phyloP scores from a whole-genome alignment of 2,113 vertebrate genomes.

The Arizona elegans region DNA sequence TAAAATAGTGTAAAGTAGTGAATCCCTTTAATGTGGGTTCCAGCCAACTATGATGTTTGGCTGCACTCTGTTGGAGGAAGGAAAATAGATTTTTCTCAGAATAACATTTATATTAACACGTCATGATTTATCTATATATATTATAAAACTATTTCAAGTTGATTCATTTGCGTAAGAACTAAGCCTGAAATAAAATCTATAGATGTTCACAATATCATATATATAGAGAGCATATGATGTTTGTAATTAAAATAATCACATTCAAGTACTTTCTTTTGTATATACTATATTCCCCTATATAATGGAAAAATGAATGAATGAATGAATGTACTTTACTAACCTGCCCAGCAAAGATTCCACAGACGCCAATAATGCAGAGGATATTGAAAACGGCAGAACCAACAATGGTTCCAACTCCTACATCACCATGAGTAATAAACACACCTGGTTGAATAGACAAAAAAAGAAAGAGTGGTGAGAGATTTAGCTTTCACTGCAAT shows the following conservation, averaged over 20 bases:
- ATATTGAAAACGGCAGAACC: constrained; percentile 98
- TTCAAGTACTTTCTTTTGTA: not conserved
- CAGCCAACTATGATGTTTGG: not conserved
- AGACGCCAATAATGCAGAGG: constrained; percentile 95
- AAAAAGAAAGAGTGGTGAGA: not conserved
- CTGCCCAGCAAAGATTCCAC: constrained; percentile 95
- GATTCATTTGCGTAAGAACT: not conserved
- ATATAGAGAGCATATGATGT: not conserved
- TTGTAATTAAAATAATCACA: not conserved
- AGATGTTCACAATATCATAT: not conserved
- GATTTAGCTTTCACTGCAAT: not conserved
- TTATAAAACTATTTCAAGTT: not conserved
- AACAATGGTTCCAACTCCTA: constrained; percentile 96
- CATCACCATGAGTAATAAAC: constrained; percentile 96
- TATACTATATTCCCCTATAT: not conserved
- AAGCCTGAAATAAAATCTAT: not conserved
- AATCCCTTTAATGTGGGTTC: not conserved
- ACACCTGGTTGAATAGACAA: constrained; percentile 77
- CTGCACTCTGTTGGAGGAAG: not conserved
- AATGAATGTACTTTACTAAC: constrained; percentile 67
- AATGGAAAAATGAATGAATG: not conserved
- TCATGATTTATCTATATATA: not conserved
- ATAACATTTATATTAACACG: not conserved
- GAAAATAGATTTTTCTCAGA: not conserved
- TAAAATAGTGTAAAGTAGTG: not conserved